Evolutionary conservation across 92 coral and sea anemone species (phyloP), one percentile per base, ranked within the genome.

Genomic region (Paragorgia papillata): DNA sequence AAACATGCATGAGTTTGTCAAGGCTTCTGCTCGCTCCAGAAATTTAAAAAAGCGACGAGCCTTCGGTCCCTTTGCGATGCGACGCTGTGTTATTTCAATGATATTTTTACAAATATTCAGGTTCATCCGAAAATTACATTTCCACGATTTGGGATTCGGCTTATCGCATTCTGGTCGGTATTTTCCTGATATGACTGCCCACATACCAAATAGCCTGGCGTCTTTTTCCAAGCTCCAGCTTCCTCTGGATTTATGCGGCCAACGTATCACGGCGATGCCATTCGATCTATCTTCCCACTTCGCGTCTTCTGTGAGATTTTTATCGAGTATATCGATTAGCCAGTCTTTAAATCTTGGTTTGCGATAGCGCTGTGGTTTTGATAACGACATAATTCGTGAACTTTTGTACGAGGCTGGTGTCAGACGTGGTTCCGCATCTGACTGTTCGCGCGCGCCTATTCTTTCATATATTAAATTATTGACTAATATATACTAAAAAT

Each of bases 121-220:
- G 26, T 71, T 71, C 78, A 71, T 71, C 32, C 78, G 28, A 20
- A 71, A 71, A 17, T 71, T 71, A 51, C 78, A 71, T 34, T 71
- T 71, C 78, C 78, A 71, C 3, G 78, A 71, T 53, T 71, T 71
- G 0, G 78, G 78, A 35, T 71, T 71, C 21, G 78, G 78, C 0
- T 0, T 14, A 31, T 71, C 78, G 30, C 21, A 12, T 29, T 55
- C 29, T n/a, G 27, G 5, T 0, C 65, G 78, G 39, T 71, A 54
- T 55, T 71, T 71, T 18, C 78, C 78, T 20, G 78, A 71, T 2
- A 30, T 51, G 17, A 53, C 26, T 2, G 78, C 78, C 78, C 78
- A 71, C 51, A 53, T 30, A 12, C 20, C 58, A 19, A 71, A 71
- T 30, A 71, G 78, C 7, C 26, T 53, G 2, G 78, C 78, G 22